A percentile compares a stretch with the other conserved stretches of the same genome.
Evolutionary conservation across 2,888 invertebrate species (phyloP).

Genomic region (Morpho helenor): DNA sequence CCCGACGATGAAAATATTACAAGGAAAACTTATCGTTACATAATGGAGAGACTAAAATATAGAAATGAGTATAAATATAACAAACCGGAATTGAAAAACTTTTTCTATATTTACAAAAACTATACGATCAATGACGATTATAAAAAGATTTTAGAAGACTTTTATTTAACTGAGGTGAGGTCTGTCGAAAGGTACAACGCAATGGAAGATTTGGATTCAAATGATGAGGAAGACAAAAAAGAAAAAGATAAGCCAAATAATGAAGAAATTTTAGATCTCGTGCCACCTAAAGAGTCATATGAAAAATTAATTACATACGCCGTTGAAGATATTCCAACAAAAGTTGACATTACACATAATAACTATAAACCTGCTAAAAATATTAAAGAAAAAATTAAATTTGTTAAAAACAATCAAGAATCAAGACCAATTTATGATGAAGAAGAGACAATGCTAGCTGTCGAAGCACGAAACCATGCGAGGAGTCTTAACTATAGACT

Average conservation of each 20-base stretch:
- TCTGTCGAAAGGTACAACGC: slow-evolving; percentile 68
- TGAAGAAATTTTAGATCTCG: slow-evolving; percentile 51
- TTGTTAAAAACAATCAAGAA: slow-evolving; percentile 70
- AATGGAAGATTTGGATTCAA: slow-evolving; percentile 37
- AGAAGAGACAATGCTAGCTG: slow-evolving; percentile 80
- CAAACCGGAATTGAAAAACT: slow-evolving; percentile 81
- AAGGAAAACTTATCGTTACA: slow-evolving; percentile 66
- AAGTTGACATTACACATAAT: slow-evolving; percentile 52
- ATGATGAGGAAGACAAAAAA: slow-evolving; percentile 39
- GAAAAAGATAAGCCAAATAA: slow-evolving; percentile 47
- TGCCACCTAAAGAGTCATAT: slow-evolving; percentile 63
- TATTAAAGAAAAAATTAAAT: slow-evolving; percentile 75
- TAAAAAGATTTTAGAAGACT: slow-evolving; percentile 76
- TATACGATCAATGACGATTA: slow-evolving; percentile 80
- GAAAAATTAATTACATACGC: slow-evolving; percentile 77
- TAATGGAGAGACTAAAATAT: slow-evolving; percentile 73
- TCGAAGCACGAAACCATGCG: slow-evolving; percentile 75
- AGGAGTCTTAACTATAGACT: slow-evolving; percentile 51
- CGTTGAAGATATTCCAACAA: slow-evolving; percentile 69
- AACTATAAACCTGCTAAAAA: slow-evolving; percentile 69
- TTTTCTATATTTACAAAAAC: slow-evolving; percentile 84
- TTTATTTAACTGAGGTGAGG: slow-evolving; percentile 81
- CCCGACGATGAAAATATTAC: slow-evolving; percentile 70
- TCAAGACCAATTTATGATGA: slow-evolving; percentile 68
- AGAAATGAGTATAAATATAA: slow-evolving; percentile 68